A percentile compares a stretch with the other conserved stretches of the same genome.
These are phyloP conservation scores for Aphaenogaster ashmeadi DNA, from an alignment of 1,140 invertebrate species.

Conservation along the genomic window DNA sequence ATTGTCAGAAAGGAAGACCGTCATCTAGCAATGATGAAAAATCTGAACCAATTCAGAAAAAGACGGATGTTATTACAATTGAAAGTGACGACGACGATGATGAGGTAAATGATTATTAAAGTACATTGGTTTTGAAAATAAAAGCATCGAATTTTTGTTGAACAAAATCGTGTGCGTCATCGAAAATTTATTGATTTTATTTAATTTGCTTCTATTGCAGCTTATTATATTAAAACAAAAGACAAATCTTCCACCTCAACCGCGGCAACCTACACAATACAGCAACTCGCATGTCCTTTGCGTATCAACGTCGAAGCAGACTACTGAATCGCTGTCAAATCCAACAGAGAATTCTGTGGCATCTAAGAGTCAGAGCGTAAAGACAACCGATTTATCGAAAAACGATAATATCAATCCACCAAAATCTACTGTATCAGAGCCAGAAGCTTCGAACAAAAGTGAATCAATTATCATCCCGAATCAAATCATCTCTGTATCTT, in stretches of 20 bases:
- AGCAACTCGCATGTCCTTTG: neutral
- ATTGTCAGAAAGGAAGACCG: neutral
- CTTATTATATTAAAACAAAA: neutral
- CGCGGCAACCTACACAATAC: neutral
- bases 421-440: neutral
- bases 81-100: constrained; percentile 79
- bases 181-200: neutral
- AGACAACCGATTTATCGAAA: neutral
- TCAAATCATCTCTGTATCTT: too few relatives aligned
- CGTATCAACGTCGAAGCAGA: too few relatives aligned
- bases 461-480: neutral
- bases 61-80: constrained; percentile 68
- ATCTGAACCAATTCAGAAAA: neutral
- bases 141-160: neutral
- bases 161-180: neutral
- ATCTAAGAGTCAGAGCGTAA: neutral
- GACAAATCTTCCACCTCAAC: neutral
- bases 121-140: neutral
- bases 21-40: neutral
- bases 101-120: constrained; percentile 69
- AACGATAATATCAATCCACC: neutral
- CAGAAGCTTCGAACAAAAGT: neutral
- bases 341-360: neutral
- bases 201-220: constrained; percentile 32
- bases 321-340: neutral